Evolutionary conservation across 2,888 invertebrate genomes (phyloP), one percentile per base, ranked within the genome.

Genomic region (Cylindroiulus punctatus): DNA sequence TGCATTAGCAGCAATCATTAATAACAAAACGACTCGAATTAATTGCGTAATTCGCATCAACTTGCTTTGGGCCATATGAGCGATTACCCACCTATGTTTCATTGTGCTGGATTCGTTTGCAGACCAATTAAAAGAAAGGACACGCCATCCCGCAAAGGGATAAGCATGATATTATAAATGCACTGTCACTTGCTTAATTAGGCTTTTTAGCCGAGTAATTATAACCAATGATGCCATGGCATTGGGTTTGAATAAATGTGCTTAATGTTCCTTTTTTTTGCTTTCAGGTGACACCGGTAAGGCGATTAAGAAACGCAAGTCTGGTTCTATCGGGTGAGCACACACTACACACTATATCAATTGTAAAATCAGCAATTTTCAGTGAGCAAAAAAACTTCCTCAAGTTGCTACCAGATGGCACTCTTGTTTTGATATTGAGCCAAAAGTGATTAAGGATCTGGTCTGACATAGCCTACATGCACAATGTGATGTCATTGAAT

Each of bases 241-340:
- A 30, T 30, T 30, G 76, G 30, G 26, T 76, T 76, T 76, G 14
- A 3, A 17, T 44, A 83, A 83, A 44, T 2, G 32, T 83, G 40
- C 17, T 40, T 83, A 44, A 40, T 7, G 42, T 82, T 82, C 26
- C 81, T 22, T 42, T 40, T 40, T 83, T 26, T 40, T 83, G 12
- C 76, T 7, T 36, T n/a, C 10, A 85, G 85, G 85, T 85, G 87
- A 87, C 44, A 81, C 87, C 85, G 87, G 87, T 57, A 87, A 87
- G 85, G 87, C 65, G 44, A 85, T 87, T 10, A 87, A 87, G 82
- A 87, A 87, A 47, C 76, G 87, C 81, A 87, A 87, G 82, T 84
- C 87, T 36, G 87, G 85, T 36, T 87, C 87, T 52, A 84, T 87
- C 40, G 87, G 87, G 87, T 87, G 85, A 87, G 87, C 82, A 44